Evolutionary conservation across 2,797 vertebrate genomes (phyloP), one percentile per base, ranked within the genome.

Genomic region (Rhodeus uyekii): DNA sequence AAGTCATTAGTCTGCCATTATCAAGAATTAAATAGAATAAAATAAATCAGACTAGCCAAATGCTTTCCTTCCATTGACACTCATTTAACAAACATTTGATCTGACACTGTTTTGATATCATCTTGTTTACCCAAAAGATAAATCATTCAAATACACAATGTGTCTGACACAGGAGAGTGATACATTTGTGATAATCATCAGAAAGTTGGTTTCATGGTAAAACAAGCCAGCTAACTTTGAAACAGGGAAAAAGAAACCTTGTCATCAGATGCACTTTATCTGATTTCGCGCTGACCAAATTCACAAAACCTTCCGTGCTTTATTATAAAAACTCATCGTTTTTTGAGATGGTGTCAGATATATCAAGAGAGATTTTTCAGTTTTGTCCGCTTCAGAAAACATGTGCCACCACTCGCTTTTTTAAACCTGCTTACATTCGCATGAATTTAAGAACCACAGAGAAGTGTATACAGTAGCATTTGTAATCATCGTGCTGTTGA

Each of bases 261-360:
- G 75, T 81, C 87, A 85, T 83, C 84, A 82, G 24, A 76, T 44
- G 39, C 3, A 3, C 22, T 86, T 44, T 87, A 88, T 88, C 87
- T 85, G 85, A 88, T 85, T 36, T 68, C 36, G 67, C 32, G n/a
- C 77, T 65, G 79, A 79, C 69, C 83, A 80, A 79, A 87, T 90
- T 85, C 61, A 67, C 44, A 84, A 82, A 89, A 80, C 44, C 76
- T 60, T 65, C 2, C 58, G 44, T 44, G 48, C 63, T 78, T 90
- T 84, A 89, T 87, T 76, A 82, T 89, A 91, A 89, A 85, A 74
- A 76, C 68, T 85, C 74, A 86, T 74, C 60, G 32, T 55, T 63
- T n/a, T 36, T 65, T 73, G 32, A 68, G 83, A 87, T 88, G 78
- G 86, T 87, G 86, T 64, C 69, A 81, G 87, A 88, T 88, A 88